Conservation (phyloP, 2,797 vertebrate genomes). For the Brachyrhaphis roseni region DNA sequence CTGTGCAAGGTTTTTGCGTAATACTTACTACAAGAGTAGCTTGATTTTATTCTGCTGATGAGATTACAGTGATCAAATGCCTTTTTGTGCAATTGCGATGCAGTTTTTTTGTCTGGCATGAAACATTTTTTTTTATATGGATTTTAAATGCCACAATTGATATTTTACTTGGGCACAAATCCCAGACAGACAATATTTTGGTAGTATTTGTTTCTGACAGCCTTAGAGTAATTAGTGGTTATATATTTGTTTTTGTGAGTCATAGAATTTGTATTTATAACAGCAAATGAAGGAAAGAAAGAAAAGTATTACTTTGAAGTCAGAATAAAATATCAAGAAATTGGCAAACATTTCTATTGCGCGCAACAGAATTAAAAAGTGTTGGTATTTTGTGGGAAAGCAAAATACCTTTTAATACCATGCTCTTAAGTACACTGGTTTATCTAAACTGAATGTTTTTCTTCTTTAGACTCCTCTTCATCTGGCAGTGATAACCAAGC, state of each 20-base stretch:
- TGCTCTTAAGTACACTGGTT: slow-evolving; percentile 11
- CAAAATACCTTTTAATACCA: background rate
- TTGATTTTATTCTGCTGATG: too few relatives aligned
- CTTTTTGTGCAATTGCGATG: background rate
- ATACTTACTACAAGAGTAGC: background rate
- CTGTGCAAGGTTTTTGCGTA: background rate
- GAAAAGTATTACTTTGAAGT: background rate
- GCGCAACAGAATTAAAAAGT: background rate
- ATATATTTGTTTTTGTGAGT: too few relatives aligned
- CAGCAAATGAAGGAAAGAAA: background rate
- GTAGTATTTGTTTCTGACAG: too few relatives aligned
- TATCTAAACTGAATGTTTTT: slow-evolving; percentile 30
- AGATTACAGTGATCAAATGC: background rate
- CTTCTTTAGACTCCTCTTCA: slow-evolving; percentile 88
- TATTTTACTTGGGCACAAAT: background rate
- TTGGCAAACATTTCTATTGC: background rate
- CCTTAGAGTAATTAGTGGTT: too few relatives aligned
- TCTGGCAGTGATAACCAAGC: slow-evolving; percentile 88
- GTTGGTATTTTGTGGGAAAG: background rate
- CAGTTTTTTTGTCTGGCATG: too few relatives aligned
- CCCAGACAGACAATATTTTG: background rate
- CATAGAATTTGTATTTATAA: too few relatives aligned
- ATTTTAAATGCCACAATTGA: too few relatives aligned
- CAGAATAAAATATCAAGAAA: background rate
- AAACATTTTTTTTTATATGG: too few relatives aligned